phyloP scores from a whole-genome alignment of 2,797 vertebrate genomes.

The Hirundo rustica region DNA sequence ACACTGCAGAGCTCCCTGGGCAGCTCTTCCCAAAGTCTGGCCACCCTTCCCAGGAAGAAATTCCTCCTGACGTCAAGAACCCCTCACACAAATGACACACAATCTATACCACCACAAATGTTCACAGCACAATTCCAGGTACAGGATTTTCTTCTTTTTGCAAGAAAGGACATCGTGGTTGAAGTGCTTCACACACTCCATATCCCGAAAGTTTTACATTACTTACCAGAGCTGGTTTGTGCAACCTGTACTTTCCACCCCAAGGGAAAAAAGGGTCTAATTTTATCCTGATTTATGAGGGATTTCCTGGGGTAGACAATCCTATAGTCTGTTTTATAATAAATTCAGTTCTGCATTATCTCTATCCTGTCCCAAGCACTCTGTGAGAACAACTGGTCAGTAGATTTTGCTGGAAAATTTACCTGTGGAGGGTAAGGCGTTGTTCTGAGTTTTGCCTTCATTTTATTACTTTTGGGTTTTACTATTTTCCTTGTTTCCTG shows the following conservation, averaged over 20 bases:
- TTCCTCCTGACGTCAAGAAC: not conserved
- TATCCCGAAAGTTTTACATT: not conserved
- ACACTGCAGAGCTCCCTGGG: not conserved
- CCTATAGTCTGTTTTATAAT: not conserved
- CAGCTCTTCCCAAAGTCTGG: rapidly evolving
- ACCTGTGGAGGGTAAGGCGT: conserved; percentile 89
- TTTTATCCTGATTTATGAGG: not conserved
- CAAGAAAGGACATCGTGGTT: rapidly evolving
- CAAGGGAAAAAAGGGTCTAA: not conserved
- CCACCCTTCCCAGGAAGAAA: rapidly evolving
- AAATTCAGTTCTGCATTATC: not conserved
- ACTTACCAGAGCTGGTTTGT: not conserved
- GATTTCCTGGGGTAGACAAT: not conserved
- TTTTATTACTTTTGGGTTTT: conserved; percentile 84
- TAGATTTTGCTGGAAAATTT: not conserved
- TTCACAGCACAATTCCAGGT: not conserved
- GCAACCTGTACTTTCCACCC: not conserved
- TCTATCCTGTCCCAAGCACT: not conserved
- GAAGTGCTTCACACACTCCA: not conserved
- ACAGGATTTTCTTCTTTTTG: not conserved
- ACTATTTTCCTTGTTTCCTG: conserved; percentile 86
- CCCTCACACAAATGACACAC: not conserved
- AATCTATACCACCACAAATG: not conserved
- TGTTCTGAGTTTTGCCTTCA: conserved; percentile 84
- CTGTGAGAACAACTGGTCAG: not conserved